Evolutionary conservation across 2,888 invertebrate species (phyloP), one percentile per base, ranked within the genome.

Genomic region (Calliscelio sp.): DNA sequence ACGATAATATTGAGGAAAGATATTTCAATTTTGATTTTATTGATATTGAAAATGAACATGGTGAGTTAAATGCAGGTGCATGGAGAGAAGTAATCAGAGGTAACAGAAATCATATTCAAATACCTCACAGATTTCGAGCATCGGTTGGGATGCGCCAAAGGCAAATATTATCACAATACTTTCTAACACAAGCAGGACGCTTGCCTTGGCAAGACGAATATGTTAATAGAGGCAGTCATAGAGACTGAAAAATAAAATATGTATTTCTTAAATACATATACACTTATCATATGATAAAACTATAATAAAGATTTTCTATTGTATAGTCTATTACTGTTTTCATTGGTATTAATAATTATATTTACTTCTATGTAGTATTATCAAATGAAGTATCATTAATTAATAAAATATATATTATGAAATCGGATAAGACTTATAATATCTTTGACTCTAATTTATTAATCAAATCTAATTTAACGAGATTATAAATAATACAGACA

Each of bases 201-300:
- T 25, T 80, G 28, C 80, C 71, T 2, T 71, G 71, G 71, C 80
- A 80, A 65, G 46, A 25, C 0, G 80, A 80, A 16, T 65, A 78
- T 14, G 28, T 78, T 1, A 55, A 66, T 8, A 22, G 38, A 41
- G 53, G 70, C 1, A 46, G 53, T 38, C 49, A 65, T 49, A 25
- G 38, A 63, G 7, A 59, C 22, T 20, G 22, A 20, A 18, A 18
- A 20, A 49, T n/a, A 49, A 49, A 49, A 6, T 11, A 18, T 49
- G 5, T 49, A 18, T 28, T 28, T 8, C 28, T 28, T 6, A 28
- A 28, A 28, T 28, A 28, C 28, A 28, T 8, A 6, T 28, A 28
- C 4, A 28, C 28, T 28, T 28, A 28, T 8, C 8, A 6, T 28
- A 28, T 28, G 8, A 28, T 28, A 28, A 28, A 6, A 28, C 28